phyloP scores from a whole-genome alignment of 2,113 vertebrate genomes.

The Cheilinus undulatus region DNA sequence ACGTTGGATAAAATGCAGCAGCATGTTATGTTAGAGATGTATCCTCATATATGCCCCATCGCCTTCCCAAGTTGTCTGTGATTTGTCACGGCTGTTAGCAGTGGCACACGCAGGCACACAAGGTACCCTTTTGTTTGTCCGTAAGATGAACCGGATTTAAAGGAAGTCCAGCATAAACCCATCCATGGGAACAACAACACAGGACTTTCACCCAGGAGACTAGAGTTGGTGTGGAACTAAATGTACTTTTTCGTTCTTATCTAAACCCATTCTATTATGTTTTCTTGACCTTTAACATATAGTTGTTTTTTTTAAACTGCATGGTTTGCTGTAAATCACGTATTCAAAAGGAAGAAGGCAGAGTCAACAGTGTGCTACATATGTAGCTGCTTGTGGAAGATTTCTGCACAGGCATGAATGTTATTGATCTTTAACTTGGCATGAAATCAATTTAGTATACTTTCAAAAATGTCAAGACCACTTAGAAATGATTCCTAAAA shows the following conservation, averaged over 20 bases:
- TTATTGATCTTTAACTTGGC: not conserved
- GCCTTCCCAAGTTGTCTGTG: not conserved
- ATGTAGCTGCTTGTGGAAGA: not conserved
- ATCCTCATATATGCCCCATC: too few relatives aligned
- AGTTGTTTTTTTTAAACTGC: not conserved
- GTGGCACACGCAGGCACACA: not conserved
- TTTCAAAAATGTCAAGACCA: not conserved
- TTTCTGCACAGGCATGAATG: not conserved
- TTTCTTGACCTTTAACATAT: not conserved
- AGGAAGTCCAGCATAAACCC: not conserved
- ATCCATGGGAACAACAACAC: not conserved
- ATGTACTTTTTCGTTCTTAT: not conserved
- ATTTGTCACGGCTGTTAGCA: not conserved
- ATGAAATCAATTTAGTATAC: not conserved
- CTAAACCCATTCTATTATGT: not conserved
- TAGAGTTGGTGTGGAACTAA: not conserved
- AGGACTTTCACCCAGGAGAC: not conserved
- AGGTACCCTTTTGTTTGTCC: not conserved
- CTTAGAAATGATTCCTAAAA: not conserved
- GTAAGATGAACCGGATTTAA: not conserved
- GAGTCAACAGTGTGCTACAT: not conserved
- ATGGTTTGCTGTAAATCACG: not conserved
- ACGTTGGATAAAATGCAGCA: too few relatives aligned
- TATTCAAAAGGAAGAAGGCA: not conserved
- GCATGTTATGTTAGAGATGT: too few relatives aligned